phyloP scores from a whole-genome alignment of 2,113 vertebrate species.

The Amphiprion ocellaris region DNA sequence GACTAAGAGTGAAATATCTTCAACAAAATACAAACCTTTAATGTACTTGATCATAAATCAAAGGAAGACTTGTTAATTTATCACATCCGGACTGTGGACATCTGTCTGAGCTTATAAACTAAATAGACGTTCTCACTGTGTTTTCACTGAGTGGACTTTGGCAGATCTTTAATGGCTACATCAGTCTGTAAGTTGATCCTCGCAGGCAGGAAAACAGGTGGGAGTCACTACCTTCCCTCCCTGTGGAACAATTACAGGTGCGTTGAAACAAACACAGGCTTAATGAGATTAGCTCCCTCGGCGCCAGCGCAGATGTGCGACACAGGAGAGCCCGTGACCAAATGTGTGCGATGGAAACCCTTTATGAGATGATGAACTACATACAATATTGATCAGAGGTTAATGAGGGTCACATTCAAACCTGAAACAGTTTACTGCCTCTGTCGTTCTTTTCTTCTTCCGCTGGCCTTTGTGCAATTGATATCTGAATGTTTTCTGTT shows the following conservation, averaged over 20 bases:
- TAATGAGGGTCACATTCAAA: constrained; percentile 32
- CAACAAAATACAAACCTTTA: neutral
- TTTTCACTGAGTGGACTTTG: constrained; percentile 4
- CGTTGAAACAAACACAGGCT: constrained; percentile 41
- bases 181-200: constrained; percentile 35
- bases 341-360: constrained; percentile 32
- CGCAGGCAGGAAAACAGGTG: neutral
- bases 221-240: neutral
- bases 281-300: constrained; percentile 45
- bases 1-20: too few species aligned
- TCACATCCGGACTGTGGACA: neutral
- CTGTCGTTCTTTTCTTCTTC: neutral
- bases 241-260: constrained; percentile 70
- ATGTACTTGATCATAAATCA: neutral
- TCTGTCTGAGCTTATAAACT: neutral
- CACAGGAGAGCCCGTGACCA: constrained; percentile 16
- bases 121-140: neutral
- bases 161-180: neutral
- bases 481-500: neutral
- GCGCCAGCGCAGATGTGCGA: neutral
- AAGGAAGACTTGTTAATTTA: neutral
- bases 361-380: constrained; percentile 45
- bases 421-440: neutral
- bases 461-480: neutral
- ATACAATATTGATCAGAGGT: constrained; percentile 65